Evolutionary conservation across 2,888 invertebrate genomes (phyloP), one percentile per base, ranked within the genome.

Genomic region (Leptopilina myrica): DNA sequence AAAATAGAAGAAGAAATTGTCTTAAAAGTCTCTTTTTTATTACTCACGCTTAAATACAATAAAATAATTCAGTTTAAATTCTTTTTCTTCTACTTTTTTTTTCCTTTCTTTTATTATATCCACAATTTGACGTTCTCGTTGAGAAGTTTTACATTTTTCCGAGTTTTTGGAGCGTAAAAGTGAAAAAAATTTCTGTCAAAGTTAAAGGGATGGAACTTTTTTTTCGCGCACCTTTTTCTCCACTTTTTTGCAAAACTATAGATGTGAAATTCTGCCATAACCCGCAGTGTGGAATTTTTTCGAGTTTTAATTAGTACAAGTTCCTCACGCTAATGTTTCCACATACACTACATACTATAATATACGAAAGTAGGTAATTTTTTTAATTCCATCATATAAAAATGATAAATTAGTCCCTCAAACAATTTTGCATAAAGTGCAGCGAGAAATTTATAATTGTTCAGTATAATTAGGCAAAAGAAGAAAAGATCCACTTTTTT

Each of bases 161-260:
- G 20, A 62, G 62, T 62, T 62, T 62, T 62, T 20, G 1, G 20
- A 62, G 62, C 62, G 20, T 15, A 62, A 62, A 62, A 62, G 62
- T 62, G 62, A n/a, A 62, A 62, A 33, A 62, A n/a, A 62, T 62
- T 62, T 62, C 62, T 62, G 62, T 15, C 62, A 15, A 62, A 62
- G 15, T 62, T 62, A 20, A 20, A 62, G 15, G 62, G 62, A 62
- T 62, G 62, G n/a, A 20, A 62, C 15, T 62, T 62, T 62, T 62
- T 43, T 43, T 43, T 43, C 43, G 43, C 20, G n/a, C 59, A 59
- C 7, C 46, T 33, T 33, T 33, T 33, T 33, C 3, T 33, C 4
- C 49, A 11, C 11, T 9, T 49, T 49, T 49, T 49, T 49, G 49
- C 49, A 62, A 20, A 62, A 20, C 62, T 62, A 59, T n/a, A 15